Conservation (phyloP, 2,113 vertebrate species). For the Prionailurus viverrinus region DNA sequence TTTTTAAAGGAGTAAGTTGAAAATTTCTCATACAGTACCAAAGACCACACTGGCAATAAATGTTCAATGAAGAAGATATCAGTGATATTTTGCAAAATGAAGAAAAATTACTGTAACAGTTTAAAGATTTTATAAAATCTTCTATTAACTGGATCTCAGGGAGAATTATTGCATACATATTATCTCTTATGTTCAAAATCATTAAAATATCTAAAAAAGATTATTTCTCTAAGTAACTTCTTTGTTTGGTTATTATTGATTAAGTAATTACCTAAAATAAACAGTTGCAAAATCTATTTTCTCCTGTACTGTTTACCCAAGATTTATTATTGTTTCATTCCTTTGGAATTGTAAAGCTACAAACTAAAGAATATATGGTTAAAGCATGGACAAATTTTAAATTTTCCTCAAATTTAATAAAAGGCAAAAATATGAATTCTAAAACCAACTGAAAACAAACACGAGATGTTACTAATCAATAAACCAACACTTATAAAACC, state of each 20-base stretch:
- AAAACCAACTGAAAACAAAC: constrained; percentile 1
- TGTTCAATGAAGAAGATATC: background rate
- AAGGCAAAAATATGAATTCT: background rate
- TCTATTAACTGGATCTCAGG: constrained; percentile 6
- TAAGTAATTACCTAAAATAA: constrained; percentile 56
- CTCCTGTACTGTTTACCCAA: background rate
- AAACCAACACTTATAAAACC: constrained; percentile 9
- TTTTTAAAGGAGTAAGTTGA: constrained; percentile 12
- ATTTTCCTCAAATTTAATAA: constrained; percentile 39
- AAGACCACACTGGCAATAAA: background rate
- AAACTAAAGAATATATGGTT: background rate
- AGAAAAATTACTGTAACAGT: constrained; percentile 39
- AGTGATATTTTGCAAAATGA: background rate
- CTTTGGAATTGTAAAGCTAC: constrained; percentile 30
- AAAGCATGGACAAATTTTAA: background rate
- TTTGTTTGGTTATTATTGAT: constrained; percentile 33
- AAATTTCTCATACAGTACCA: background rate
- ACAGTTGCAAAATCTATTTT: constrained; percentile 11
- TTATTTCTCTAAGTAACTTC: constrained; percentile 43
- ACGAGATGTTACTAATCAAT: background rate
- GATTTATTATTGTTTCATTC: constrained; percentile 23
- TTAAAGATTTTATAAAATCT: constrained; percentile 47
- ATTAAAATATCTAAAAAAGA: constrained; percentile 58
- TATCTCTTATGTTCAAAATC: constrained; percentile 46
- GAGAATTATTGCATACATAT: background rate